Conservation (phyloP, 1,140 invertebrate genomes). For the Microplitis mediator region DNA sequence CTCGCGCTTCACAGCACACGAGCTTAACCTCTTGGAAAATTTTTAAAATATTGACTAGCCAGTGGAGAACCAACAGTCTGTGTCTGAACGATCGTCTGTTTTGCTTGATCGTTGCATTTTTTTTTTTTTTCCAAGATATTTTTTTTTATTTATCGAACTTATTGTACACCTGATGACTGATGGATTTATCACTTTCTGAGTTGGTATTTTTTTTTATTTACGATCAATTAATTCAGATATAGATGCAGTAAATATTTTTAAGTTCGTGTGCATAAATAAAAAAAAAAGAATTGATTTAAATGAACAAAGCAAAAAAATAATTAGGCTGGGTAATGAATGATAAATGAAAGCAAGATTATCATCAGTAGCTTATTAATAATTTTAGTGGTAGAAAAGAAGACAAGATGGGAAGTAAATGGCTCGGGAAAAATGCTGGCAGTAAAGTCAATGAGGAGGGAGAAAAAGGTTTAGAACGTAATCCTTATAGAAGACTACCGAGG, state of each 20-base stretch:
- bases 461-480: conserved; percentile 24
- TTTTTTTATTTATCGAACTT: not conserved
- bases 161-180: not conserved
- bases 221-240: too few species aligned
- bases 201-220: not conserved
- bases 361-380: not conserved
- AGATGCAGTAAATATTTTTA: too few species aligned
- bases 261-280: not conserved
- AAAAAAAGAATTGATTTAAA: not conserved
- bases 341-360: too few species aligned
- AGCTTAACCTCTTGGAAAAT: conserved; percentile 31
- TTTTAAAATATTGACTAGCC: conserved; percentile 33
- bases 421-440: not conserved
- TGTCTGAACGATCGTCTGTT: not conserved
- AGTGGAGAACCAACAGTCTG: not conserved
- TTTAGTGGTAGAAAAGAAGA: not conserved
- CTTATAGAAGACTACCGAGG: conserved; percentile 27
- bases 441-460: not conserved
- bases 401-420: too few species aligned
- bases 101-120: not conserved
- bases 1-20: conserved; percentile 31
- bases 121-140: not conserved
- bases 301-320: too few species aligned
- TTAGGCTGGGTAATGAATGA: too few species aligned
- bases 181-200: not conserved